Evolutionary conservation across 1,140 invertebrate genomes (phyloP).

Genomic region (Goniozus legneri): DNA sequence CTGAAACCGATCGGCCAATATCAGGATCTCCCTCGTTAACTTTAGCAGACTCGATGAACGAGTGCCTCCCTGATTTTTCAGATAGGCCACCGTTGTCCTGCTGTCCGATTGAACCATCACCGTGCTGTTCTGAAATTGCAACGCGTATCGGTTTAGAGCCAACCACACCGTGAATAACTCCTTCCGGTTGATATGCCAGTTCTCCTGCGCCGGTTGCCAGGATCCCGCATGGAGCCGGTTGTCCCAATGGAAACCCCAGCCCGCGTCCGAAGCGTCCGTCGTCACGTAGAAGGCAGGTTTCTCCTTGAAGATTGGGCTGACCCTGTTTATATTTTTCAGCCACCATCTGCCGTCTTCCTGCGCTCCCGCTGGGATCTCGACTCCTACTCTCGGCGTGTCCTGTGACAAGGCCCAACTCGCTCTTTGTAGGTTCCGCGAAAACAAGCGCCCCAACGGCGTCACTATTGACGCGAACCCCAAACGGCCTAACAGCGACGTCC

Average conservation of each 20-base stretch:
- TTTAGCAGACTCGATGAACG: not conserved
- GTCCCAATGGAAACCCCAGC: constrained; percentile 27
- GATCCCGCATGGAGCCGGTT: constrained; percentile 8
- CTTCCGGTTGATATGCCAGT: constrained; percentile 31
- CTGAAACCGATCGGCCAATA: not conserved
- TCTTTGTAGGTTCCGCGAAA: constrained; percentile 7
- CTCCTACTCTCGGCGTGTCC: constrained; percentile 10
- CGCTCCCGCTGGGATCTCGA: constrained; percentile 13
- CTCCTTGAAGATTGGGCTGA: not conserved
- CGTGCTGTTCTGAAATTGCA: constrained; percentile 10
- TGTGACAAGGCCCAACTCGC: constrained; percentile 11
- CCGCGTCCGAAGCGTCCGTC: constrained; percentile 33
- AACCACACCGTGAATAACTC: constrained; percentile 29
- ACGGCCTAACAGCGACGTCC: constrained; percentile 8
- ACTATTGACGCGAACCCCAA: constrained; percentile 13
- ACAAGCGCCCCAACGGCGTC: constrained; percentile 2
- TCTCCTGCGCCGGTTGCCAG: constrained; percentile 20
- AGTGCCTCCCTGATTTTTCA: constrained; percentile 12
- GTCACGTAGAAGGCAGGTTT: constrained; percentile 20
- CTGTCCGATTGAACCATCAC: constrained; percentile 38
- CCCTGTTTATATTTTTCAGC: not conserved
- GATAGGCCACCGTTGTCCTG: constrained; percentile 22
- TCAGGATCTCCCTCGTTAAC: not conserved
- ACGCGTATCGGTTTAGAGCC: constrained; percentile 18
- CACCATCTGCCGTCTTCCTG: not conserved